Base-by-base conservation (phyloP, 2,113 vertebrate genomes). In the Macquaria australasica region DNA sequence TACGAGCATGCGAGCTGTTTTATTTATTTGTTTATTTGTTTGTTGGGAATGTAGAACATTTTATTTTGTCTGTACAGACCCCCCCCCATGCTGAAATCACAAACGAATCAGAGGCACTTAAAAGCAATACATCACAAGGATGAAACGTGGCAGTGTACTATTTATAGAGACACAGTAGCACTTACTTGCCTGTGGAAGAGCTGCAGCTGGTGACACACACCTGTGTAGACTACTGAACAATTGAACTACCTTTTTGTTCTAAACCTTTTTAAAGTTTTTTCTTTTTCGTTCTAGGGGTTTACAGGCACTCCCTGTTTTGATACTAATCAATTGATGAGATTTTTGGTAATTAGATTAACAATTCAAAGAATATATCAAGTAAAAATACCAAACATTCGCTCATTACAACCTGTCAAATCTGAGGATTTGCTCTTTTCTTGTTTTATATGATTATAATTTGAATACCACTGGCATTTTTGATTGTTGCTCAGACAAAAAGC, bases 151-250 rank as follows among this genome's bases (percentile, higher is more conserved):
- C 7, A 10, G 64, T n/a, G 20, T 48, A 0, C 25, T 70, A 23
- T 60, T 31, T 69, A 63, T 31, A 31, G 51, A 48, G 28, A 69
- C 28, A 37, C 41, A 37, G 18, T 64, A 53, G 12, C 45, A 51
- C 12, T 28, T 50, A 41, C 1, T 9, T 37, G 7, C 0, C 39
- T 62, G 25, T 28, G 23, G 45, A 28, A 67, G 23, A 73, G 25
- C 56, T 74, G 41, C 56, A 74, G 72, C 72, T 48, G 72, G 55
- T 74, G n/a, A 31, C 56, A 20, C 5, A 0, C 41, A 60, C 41
- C 56, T 14, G n/a, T 60, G 72, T 73, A 3, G 15, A 18, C 15
- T 16, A 43, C 6, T 70, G 18, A 34, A 18, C 15, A 8, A 43
- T 6, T 70, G 18, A 34, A 51, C 28, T 1, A 6, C 12, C 25